These are phyloP conservation scores for Henricia sp. DNA, from an alignment of 53 echinoderm and acorn worm species.

Conservation along the genomic window DNA sequence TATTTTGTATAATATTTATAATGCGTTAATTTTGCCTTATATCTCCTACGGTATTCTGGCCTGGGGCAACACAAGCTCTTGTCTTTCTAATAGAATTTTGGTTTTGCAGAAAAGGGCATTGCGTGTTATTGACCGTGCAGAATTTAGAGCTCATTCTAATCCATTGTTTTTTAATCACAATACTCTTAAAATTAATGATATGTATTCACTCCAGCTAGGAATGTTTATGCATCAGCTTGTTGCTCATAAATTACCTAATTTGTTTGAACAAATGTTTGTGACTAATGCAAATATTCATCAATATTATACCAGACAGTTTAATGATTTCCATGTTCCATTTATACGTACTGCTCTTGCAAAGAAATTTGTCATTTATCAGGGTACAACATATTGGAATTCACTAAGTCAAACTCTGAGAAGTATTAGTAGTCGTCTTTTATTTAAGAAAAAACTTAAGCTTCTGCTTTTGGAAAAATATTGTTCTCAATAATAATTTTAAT, in stretches of 20 bases:
- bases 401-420: not conserved
- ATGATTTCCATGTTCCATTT: not conserved
- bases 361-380: not conserved
- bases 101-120: conserved; percentile 19
- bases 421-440: not conserved
- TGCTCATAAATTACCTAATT: not conserved
- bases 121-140: not conserved
- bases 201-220: conserved; percentile 17
- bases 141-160: not conserved
- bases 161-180: conserved; percentile 8
- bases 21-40: conserved; percentile 11
- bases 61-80: not conserved
- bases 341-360: not conserved
- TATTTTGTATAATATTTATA: not conserved
- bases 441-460: not conserved
- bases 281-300: not conserved
- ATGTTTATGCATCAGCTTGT: not conserved
- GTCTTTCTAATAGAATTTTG: not conserved
- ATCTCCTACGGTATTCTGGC: conserved; percentile 16
- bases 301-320: not conserved
- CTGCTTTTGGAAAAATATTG: not conserved
- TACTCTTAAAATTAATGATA: conserved; percentile 3
- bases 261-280: not conserved
- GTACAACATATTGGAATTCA: not conserved
- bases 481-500: not conserved